These are phyloP conservation scores for Lepus oiostolus DNA, from an alignment of 2,797 vertebrate species.

Conservation along the genomic window DNA sequence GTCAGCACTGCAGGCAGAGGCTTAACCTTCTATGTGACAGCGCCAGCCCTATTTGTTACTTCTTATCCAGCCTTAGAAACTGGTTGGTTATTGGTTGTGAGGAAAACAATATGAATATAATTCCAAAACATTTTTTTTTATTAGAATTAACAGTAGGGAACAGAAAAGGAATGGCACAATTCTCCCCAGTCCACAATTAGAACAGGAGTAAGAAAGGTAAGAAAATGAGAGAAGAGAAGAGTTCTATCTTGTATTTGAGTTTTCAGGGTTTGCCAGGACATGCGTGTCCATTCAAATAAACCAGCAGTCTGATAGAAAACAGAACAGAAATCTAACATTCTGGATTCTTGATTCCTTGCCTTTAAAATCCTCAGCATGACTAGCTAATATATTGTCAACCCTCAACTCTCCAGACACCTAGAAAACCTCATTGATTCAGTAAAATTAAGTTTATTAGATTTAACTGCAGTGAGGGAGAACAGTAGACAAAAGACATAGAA, in stretches of 20 bases:
- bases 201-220: not conserved
- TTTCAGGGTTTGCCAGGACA: not conserved
- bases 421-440: not conserved
- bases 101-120: not conserved
- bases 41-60: not conserved
- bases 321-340: constrained; percentile 10
- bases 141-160: not conserved
- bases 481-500: not conserved
- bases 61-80: not conserved
- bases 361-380: not conserved
- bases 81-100: not conserved
- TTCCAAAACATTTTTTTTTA: constrained; percentile 6
- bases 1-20: too few species aligned
- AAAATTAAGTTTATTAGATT: not conserved
- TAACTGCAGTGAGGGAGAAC: not conserved
- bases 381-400: constrained; percentile 6
- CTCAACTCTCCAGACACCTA: not conserved
- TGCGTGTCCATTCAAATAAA: not conserved
- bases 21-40: too few species aligned
- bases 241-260: not conserved
- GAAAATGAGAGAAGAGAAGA: not conserved
- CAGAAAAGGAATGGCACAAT: not conserved
- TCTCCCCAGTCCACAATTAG: not conserved
- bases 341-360: not conserved
- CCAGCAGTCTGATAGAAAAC: not conserved